Base-by-base conservation (phyloP, 2,888 invertebrate species). In the Leucophora obtusa region DNA sequence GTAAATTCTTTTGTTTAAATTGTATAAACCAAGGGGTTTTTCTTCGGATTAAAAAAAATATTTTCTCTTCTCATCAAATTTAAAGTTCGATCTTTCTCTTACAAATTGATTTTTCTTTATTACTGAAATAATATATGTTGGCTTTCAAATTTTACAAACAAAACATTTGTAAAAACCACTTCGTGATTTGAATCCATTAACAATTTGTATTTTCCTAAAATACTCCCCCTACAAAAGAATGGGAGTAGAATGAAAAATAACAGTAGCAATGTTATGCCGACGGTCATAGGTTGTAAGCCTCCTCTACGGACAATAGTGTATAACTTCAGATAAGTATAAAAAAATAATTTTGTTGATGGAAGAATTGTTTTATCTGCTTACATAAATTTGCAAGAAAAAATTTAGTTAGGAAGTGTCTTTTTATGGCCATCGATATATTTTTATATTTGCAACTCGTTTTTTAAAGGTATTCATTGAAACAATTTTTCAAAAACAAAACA, bases 121-220 rank as follows among this genome's bases (percentile, higher is more conserved):
- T 68, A 33, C 14, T 54, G 17, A 50, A 56, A 58, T 21, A 62
- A 66, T 68, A 56, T 68, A 68, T 74, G 70, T 74, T 56, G 66
- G 65, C 77, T 70, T 81, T 81, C 69, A 81, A 77, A 81, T 70
- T 66, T 66, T 54, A 81, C 81, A 81, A 73, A 65, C 35, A 74
- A 77, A 71, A 70, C 73, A 77, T 77, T 81, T 81, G 81, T 81
- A 70, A 58, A 77, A 77, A 66, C 73, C 15, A 81, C 62, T 81
- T 77, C 81, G 77, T 81, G 81, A 70, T 77, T 66, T 70, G 77
- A 77, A 81, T 81, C 66, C 74, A 81, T 81, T 77, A 74, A 70
- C 18, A n/a, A 59, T 11, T 28, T 63, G 14, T 56, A 58, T 68
- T 17, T 56, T 43, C 59, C 7, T 17, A 14, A 47, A 69, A 47